Evolutionary conservation across 2,797 vertebrate species (phyloP).

Genomic region (Iguana delicatissima): DNA sequence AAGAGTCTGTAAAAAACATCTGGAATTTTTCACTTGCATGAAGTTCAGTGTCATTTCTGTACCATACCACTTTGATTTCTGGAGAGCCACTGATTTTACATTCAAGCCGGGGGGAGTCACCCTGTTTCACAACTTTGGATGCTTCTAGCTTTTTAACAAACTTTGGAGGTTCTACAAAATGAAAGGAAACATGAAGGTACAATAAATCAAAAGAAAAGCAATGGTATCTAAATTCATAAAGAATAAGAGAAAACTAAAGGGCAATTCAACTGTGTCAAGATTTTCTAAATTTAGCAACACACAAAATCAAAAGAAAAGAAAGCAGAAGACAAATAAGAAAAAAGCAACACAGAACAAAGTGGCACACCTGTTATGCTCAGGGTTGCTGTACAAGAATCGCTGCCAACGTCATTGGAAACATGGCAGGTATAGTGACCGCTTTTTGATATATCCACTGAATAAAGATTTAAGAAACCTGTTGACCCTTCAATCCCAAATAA

Average conservation of each 20-base stretch:
- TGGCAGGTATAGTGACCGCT: conserved; percentile 95
- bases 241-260: background rate
- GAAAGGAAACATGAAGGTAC: conserved; percentile 79
- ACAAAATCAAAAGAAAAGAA: conserved; percentile 20
- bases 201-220: conserved; percentile 5
- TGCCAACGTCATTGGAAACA: conserved; percentile 96
- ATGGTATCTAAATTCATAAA: conserved; percentile 33
- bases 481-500: conserved; percentile 92
- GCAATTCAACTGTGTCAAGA: conserved; percentile 21
- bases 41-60: conserved; percentile 92
- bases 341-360: conserved; percentile 61
- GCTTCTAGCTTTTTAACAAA: conserved; percentile 95
- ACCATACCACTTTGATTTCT: conserved; percentile 93
- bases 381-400: conserved; percentile 89
- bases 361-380: conserved; percentile 95
- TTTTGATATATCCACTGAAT: conserved; percentile 88
- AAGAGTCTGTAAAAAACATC: conserved; percentile 89
- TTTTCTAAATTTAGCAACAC: conserved; percentile 1
- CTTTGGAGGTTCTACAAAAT: conserved; percentile 95
- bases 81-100: conserved; percentile 94
- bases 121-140: conserved; percentile 91
- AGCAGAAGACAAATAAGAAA: conserved; percentile 50
- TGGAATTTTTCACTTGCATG: conserved; percentile 86
- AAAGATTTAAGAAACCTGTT: conserved; percentile 94
- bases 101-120: conserved; percentile 90